These are phyloP conservation scores for Acrossocheilus wenchowensis DNA, from an alignment of 2,797 vertebrate genomes.

Conservation along the genomic window DNA sequence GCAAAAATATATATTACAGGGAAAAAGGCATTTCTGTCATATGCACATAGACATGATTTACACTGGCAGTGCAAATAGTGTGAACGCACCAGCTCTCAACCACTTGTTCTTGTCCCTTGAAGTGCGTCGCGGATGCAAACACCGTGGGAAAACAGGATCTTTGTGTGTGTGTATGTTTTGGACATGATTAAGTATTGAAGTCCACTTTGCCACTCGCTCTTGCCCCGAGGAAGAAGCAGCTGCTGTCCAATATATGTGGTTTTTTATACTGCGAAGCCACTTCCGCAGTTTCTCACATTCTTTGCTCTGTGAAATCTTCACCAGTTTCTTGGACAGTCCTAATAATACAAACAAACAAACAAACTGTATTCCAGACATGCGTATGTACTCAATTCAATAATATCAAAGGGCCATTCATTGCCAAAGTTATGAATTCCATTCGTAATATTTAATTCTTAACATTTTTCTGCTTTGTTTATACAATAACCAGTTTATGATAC, in stretches of 20 bases:
- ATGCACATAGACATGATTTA: neutral
- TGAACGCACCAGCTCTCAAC: neutral
- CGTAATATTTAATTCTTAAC: neutral
- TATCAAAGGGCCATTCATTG: too few relatives aligned
- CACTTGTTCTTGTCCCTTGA: neutral
- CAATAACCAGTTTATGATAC: neutral
- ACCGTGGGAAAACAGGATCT: neutral
- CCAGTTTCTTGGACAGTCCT: too few relatives aligned
- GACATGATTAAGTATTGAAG: constrained; percentile 9
- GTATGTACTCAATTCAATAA: neutral
- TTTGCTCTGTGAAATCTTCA: too few relatives aligned
- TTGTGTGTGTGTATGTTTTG: neutral
- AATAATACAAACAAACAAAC: too few relatives aligned
- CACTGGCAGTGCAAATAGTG: neutral
- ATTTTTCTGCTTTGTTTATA: neutral
- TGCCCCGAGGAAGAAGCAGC: neutral
- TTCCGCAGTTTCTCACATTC: too few relatives aligned
- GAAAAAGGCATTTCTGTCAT: neutral
- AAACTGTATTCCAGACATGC: neutral
- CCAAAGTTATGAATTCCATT: too few relatives aligned
- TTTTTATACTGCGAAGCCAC: too few relatives aligned
- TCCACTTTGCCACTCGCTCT: constrained; percentile 8
- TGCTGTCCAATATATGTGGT: too few relatives aligned
- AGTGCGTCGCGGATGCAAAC: neutral
- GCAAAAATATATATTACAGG: too few relatives aligned